Evolutionary conservation across 1,140 invertebrate genomes (phyloP).

Genomic region (Sarcophaga bullata): DNA sequence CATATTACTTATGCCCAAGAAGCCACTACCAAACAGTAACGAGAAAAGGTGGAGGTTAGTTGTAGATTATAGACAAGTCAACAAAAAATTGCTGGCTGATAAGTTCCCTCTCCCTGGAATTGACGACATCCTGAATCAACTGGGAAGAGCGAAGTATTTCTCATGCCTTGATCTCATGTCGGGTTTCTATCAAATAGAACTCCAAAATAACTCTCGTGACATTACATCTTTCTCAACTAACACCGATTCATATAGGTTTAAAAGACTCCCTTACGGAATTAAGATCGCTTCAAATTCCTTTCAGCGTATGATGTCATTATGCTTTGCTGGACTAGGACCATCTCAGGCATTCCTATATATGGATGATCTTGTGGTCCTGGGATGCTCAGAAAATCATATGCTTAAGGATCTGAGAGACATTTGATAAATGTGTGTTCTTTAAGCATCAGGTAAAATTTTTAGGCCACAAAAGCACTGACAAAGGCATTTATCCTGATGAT

Average conservation of each 20-base stretch:
- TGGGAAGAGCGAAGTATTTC: constrained; percentile 35
- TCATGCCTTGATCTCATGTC: constrained; percentile 23
- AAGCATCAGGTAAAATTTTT: background rate
- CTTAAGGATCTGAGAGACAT: background rate
- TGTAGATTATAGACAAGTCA: too few relatives aligned
- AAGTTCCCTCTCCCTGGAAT: too few relatives aligned
- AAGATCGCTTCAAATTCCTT: constrained; percentile 14
- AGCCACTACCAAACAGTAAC: too few relatives aligned
- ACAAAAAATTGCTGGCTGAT: too few relatives aligned
- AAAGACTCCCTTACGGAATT: constrained; percentile 12
- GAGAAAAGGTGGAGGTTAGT: too few relatives aligned
- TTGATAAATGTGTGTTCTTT: background rate
- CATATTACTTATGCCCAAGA: too few relatives aligned
- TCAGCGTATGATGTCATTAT: constrained; percentile 16
- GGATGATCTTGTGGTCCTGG: constrained; percentile 16
- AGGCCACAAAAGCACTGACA: background rate
- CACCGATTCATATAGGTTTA: too few relatives aligned
- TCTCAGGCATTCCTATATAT: constrained; percentile 20
- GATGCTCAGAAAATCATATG: constrained; percentile 15
- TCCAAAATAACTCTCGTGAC: too few relatives aligned
- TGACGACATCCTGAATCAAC: too few relatives aligned
- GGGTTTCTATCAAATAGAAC: too few relatives aligned
- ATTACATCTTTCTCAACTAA: too few relatives aligned
- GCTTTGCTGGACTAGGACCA: background rate
- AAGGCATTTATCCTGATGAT: background rate